Percentiles rank a stretch among this genome's conserved stretches.
These are phyloP conservation scores for Sinodicranocentrus sp. DNA, from an alignment of 2,888 invertebrate genomes.

Conservation along the genomic window DNA sequence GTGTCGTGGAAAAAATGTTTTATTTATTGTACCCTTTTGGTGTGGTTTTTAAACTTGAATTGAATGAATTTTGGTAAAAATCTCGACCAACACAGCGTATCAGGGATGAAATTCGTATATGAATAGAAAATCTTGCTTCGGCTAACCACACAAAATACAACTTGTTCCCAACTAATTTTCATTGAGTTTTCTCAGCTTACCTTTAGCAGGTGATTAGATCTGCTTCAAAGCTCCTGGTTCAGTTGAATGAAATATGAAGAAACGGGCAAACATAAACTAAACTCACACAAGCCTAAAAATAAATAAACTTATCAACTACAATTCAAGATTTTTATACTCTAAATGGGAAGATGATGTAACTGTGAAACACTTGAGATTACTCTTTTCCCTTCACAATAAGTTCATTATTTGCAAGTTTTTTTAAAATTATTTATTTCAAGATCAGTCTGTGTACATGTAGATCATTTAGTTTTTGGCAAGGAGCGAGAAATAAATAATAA, in stretches of 20 bases:
- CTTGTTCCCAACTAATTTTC: no score
- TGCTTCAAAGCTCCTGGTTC: slow-evolving; percentile 62
- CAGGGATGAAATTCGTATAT: not conserved
- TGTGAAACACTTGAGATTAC: no score
- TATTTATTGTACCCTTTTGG: not conserved
- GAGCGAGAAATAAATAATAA: not conserved
- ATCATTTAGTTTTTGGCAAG: slow-evolving; percentile 8
- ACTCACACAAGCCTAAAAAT: slow-evolving; percentile 12
- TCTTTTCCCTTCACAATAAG: no score
- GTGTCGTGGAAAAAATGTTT: not conserved
- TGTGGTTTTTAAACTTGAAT: slow-evolving; percentile 14
- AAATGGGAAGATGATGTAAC: no score
- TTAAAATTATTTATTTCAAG: no score
- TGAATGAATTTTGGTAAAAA: no score
- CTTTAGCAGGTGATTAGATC: slow-evolving; percentile 68
- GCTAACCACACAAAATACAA: not conserved
- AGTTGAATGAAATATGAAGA: slow-evolving; percentile 7
- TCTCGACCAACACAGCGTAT: no score
- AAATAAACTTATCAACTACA: not conserved
- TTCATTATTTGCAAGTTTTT: no score
- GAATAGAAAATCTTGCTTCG: not conserved
- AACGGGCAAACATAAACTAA: not conserved
- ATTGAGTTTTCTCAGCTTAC: slow-evolving; percentile 30
- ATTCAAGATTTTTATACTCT: no score
- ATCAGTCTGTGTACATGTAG: no score